Base-by-base conservation (phyloP, 2,888 invertebrate species). In the Pterostichus niger region DNA sequence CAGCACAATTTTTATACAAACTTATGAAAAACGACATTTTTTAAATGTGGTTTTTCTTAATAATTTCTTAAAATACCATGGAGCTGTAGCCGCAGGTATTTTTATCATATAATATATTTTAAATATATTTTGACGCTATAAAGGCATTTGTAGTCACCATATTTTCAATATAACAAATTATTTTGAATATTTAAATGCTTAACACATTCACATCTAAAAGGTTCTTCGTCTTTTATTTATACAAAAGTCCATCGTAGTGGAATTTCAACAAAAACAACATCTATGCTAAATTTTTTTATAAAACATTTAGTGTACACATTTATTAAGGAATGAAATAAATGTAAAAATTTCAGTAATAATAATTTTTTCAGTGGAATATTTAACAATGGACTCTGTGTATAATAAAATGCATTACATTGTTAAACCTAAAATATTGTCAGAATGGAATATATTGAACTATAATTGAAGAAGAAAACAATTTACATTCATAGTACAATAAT, bases 141-240 rank as follows among this genome's bases (percentile, higher is more conserved):
- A 90, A 89, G 90, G 89, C 89, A 90, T 89, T 90, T 89, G 89
- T 90, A 90, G 89, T 90, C 89, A 90, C 89, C 89, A 89, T 89
- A 80, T 89, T 88, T 88, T 88, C 87, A 87, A 88, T 88, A 87
- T 87, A 88, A 88, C 87, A 84, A 83, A 77, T 83, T 54, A 76
- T 83, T 75, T 77, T 54, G 40, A 46, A 49, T 77, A 77, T 56
- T 64, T 64, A 79, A 73, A 82, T 82, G 75, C 80, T 80, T 80
- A 80, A 80, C 68, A 81, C 81, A 81, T 81, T 73, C 40, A 83
- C 54, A 77, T 83, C 68, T 83, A 83, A 77, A 83, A 40, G 7
- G 6, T 40, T 77, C 64, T 77, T 81, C 73, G 64, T 76, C 64
- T 83, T 77, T 77, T 77, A 61, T 68, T 44, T 15, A 83, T 83